Evolutionary conservation across 1,140 invertebrate species (phyloP), one percentile per base, ranked within the genome.

Genomic region (Leptinotarsa undecemlineata): DNA sequence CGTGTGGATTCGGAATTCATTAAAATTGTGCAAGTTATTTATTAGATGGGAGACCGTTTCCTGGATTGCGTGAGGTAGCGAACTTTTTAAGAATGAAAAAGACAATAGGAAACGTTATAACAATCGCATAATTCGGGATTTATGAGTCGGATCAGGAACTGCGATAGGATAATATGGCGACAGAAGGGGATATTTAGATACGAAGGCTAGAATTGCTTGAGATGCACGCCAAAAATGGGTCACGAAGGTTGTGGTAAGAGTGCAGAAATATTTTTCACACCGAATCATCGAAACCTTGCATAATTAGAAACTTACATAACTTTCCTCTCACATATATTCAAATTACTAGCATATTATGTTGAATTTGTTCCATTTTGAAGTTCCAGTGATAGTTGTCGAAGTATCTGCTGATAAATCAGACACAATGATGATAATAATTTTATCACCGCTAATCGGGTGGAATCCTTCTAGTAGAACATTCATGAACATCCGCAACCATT

Each of bases 1-100:
- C 69, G 69, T 71, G 69, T 60, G 17, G n/a, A 23, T 71, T 26
- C 21, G 4, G 26, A 71, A 71, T 71, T 71, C 51, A 61, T 71
- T 71, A 61, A 71, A 71, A 61, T 61, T 23, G 48, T 61, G 21
- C 69, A 23, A 33, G 51, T 15, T 71, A 61, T 71, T 71, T 61
- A 71, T 71, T 71, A 48, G 19, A 69, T 71, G 3, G 21, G 69
- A 71, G 19, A 13, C 23, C 48, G n/a, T 47, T 61, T 14, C 21
- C 20, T 21, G n/a, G 23, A 48, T 60, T 71, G 48, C 51, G 69
- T 61, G 69, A 48, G 21, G 14, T 23, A 15, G 48, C 21, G 19
- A 61, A 60, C 14, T 14, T 66, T 57, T 57, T 57, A 57, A 57
- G 51, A 57, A 57, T 57, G 51, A 57, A 57, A 57, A 19, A 57